Conservation (phyloP, 1,140 invertebrate species). For the Bombus waltoni region DNA sequence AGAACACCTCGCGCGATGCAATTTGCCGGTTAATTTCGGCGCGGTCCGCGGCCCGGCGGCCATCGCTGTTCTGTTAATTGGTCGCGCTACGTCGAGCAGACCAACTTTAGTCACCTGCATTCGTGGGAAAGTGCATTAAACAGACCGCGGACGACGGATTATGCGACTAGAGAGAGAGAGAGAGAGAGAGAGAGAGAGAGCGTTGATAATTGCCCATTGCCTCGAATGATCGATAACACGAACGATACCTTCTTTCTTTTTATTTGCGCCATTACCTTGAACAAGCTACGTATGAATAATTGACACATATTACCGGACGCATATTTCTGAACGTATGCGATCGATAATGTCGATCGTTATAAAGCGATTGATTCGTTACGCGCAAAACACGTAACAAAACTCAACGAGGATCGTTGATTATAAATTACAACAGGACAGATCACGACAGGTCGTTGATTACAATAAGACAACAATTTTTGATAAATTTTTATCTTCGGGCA, state of each 20-base stretch:
- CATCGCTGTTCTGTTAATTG: constrained; percentile 55
- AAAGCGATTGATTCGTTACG: too few relatives aligned
- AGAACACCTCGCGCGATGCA: constrained; percentile 11
- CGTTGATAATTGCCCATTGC: constrained; percentile 34
- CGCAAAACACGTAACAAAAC: not conserved
- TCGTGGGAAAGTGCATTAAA: constrained; percentile 60
- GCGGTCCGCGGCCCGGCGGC: not conserved
- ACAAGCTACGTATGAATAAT: not conserved
- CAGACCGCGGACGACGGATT: constrained; percentile 21
- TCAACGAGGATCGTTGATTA: too few relatives aligned
- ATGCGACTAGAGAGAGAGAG: constrained; percentile 39
- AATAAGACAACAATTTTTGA: too few relatives aligned
- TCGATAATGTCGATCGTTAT: not conserved
- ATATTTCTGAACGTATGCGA: not conserved
- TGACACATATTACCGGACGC: too few relatives aligned
- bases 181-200: constrained; percentile 45
- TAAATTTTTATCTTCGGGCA: too few relatives aligned
- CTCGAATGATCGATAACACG: not conserved
- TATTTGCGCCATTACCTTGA: not conserved
- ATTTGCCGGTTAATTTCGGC: constrained; percentile 54
- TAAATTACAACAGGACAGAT: too few relatives aligned
- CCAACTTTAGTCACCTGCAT: constrained; percentile 48
- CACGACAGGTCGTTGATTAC: too few relatives aligned
- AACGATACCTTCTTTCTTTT: not conserved
- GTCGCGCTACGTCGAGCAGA: constrained; percentile 48